Percentiles rank a stretch among this genome's conserved stretches.
These are phyloP conservation scores for Drosophila kuntzei DNA, from an alignment of 2,888 invertebrate genomes.

Conservation along the genomic window DNA sequence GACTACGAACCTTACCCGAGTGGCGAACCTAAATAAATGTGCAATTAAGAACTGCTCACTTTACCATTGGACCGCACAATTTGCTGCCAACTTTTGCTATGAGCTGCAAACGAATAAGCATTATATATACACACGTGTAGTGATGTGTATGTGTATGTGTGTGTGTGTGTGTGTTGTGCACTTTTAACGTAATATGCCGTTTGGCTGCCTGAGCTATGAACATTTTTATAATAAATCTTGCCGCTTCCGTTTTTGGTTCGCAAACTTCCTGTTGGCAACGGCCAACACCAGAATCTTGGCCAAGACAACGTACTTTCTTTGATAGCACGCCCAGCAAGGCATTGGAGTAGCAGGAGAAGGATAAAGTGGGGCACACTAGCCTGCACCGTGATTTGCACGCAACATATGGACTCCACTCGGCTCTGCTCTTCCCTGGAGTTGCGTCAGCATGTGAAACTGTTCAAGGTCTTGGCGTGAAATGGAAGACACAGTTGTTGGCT, in stretches of 20 bases:
- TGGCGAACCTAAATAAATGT: constrained; percentile 83
- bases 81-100: constrained; percentile 73
- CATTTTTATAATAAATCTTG: constrained; percentile 83
- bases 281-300: constrained; percentile 59
- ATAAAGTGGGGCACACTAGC: constrained; percentile 14
- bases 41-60: constrained; percentile 84
- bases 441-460: constrained; percentile 41
- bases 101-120: constrained; percentile 33
- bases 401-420: constrained; percentile 68
- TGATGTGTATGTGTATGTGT: constrained; percentile 14
- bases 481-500: constrained; percentile 41
- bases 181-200: constrained; percentile 81
- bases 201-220: constrained; percentile 76
- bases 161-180: constrained; percentile 54
- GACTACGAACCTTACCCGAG: constrained; percentile 47
- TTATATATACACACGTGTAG: constrained; percentile 25
- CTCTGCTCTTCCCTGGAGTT: constrained; percentile 27
- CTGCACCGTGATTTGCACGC: constrained; percentile 77
- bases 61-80: constrained; percentile 80
- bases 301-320: constrained; percentile 37
- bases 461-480: constrained; percentile 50
- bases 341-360: constrained; percentile 1
- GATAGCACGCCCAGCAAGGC: constrained; percentile 41
- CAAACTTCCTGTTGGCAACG: constrained; percentile 80
- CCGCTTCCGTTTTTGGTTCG: constrained; percentile 81